Percentiles rank a stretch among this genome's conserved stretches.
phyloP scores from a whole-genome alignment of 2,888 invertebrate genomes.

The Napeogenes inachia region DNA sequence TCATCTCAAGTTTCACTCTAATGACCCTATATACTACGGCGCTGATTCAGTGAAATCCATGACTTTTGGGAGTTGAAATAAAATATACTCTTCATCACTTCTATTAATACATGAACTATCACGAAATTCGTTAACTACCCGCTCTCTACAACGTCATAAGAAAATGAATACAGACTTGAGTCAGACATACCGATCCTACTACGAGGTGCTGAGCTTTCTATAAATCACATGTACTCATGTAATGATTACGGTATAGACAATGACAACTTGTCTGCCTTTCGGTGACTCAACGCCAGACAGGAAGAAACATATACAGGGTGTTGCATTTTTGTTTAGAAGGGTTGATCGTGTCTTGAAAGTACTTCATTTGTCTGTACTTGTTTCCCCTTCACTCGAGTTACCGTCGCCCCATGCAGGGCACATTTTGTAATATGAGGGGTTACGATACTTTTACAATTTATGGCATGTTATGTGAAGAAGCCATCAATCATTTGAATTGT shows the following conservation, averaged over 20 bases:
- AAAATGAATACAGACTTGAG: constrained; percentile 25
- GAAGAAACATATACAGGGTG: constrained; percentile 16
- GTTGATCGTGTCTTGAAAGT: constrained; percentile 13
- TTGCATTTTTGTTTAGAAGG: constrained; percentile 11
- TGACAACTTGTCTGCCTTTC: constrained; percentile 14
- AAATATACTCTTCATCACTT: constrained; percentile 22
- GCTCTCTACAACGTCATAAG: constrained; percentile 22
- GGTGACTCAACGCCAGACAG: constrained; percentile 17
- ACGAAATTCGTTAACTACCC: constrained; percentile 21
- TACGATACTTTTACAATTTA: constrained; percentile 20
- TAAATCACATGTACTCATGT: constrained; percentile 13
- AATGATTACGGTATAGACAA: constrained; percentile 19
- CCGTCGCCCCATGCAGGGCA: constrained; percentile 20
- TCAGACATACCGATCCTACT: constrained; percentile 32
- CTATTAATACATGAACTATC: constrained; percentile 31
- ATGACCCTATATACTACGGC: background rate
- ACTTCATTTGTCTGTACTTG: constrained; percentile 17
- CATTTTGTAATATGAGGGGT: constrained; percentile 21
- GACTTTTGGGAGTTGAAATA: constrained; percentile 14
- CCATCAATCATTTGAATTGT: constrained; percentile 17
- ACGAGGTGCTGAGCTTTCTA: constrained; percentile 14
- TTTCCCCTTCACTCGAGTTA: constrained; percentile 13
- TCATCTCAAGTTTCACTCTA: constrained; percentile 9
- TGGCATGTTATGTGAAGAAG: constrained; percentile 20
- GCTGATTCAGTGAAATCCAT: constrained; percentile 23